A percentile compares a stretch with the other conserved stretches of the same genome.
phyloP scores from a whole-genome alignment of 2,113 vertebrate genomes.

The Tursiops truncatus region DNA sequence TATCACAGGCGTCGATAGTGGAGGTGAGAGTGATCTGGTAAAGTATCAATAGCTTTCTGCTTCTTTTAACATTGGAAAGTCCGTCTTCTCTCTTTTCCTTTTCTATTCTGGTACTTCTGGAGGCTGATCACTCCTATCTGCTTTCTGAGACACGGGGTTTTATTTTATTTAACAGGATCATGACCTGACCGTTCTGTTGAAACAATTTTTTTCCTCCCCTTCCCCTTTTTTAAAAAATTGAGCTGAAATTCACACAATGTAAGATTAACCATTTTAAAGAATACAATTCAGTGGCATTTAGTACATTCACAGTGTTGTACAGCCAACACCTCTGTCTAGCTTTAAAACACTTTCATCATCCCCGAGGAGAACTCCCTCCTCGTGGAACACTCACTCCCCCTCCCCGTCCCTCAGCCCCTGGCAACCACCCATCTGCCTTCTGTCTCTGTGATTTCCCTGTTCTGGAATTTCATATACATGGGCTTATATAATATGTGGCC shows the following conservation, averaged over 20 bases:
- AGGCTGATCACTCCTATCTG: neutral
- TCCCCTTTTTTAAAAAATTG: neutral
- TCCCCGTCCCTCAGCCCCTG: no score
- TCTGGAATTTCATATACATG: fast-evolving
- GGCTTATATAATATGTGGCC: fast-evolving
- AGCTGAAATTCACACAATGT: neutral
- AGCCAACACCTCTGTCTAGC: fast-evolving
- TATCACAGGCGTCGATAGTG: fast-evolving
- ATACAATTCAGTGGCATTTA: neutral
- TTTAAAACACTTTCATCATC: neutral
- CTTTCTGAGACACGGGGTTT: neutral
- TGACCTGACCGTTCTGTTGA: neutral
- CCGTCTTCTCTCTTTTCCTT: fast-evolving
- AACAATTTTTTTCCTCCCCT: neutral
- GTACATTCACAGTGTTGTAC: fast-evolving
- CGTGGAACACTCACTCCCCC: fast-evolving
- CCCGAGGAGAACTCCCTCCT: neutral
- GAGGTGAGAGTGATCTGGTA: neutral
- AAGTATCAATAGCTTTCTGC: neutral
- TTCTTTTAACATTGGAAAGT: no score
- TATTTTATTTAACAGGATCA: neutral
- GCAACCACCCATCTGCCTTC: fast-evolving
- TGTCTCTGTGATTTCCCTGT: neutral
- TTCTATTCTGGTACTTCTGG: neutral
- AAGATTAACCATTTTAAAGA: neutral